Percentiles rank a stretch among this genome's conserved stretches.
These are phyloP conservation scores for Chironomus tepperi DNA, from an alignment of 1,140 invertebrate species.

Conservation along the genomic window DNA sequence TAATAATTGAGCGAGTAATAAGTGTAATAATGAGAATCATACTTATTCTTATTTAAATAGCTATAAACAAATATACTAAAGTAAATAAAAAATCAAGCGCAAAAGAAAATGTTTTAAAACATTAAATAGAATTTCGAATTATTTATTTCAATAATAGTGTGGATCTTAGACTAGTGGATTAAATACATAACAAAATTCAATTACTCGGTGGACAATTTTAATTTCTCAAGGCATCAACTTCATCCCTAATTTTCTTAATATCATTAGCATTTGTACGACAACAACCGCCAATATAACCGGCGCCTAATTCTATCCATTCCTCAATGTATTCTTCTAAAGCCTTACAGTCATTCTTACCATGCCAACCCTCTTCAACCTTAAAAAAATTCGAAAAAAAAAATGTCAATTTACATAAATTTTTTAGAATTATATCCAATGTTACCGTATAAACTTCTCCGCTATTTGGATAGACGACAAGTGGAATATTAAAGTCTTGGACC, in stretches of 20 bases:
- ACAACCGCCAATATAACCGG: constrained; percentile 68
- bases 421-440: not conserved
- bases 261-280: constrained; percentile 60
- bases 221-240: constrained; percentile 33
- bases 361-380: constrained; percentile 48
- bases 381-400: constrained; percentile 41
- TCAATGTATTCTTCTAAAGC: constrained; percentile 50
- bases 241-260: constrained; percentile 44
- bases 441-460: constrained; percentile 42
- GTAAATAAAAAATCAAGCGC: constrained; percentile 1
- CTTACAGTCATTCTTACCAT: constrained; percentile 44
- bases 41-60: too few relatives aligned
- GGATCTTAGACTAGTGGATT: too few relatives aligned
- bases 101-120: not conserved
- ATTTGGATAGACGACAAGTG: constrained; percentile 64
- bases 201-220: not conserved
- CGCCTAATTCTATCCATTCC: constrained; percentile 61
- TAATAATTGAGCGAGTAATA: not conserved
- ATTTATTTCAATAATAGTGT: too few relatives aligned
- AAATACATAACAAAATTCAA: not conserved
- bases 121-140: not conserved
- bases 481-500: constrained; percentile 28
- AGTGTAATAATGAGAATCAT: not conserved
- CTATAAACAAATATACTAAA: not conserved
- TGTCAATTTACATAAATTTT: not conserved